Evolutionary conservation across 2,797 vertebrate genomes (phyloP).

Genomic region (Melanotaenia trifasciata): DNA sequence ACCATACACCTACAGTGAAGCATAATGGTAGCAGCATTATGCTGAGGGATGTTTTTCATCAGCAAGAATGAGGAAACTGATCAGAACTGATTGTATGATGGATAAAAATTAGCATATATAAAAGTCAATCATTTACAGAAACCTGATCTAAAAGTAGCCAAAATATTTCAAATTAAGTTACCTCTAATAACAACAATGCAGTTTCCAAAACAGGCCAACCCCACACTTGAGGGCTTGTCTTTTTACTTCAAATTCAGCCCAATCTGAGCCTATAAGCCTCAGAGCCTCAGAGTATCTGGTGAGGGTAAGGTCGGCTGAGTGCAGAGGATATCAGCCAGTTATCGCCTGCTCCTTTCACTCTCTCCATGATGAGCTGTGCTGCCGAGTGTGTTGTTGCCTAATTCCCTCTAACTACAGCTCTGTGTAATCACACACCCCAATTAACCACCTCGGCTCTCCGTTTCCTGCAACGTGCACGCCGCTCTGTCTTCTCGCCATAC

Average conservation of each 20-base stretch:
- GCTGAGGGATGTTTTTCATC: too few species aligned
- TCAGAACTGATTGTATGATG: too few species aligned
- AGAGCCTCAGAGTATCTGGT: conserved; percentile 46
- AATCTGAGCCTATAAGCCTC: conserved; percentile 38
- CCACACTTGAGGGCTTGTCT: background rate
- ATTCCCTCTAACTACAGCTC: conserved; percentile 97
- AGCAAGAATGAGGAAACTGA: too few species aligned
- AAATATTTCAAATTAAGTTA: background rate
- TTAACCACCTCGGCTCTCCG: conserved; percentile 93
- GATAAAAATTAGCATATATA: background rate
- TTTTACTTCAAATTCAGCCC: conserved; percentile 32
- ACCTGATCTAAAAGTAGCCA: background rate
- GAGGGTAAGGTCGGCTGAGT: conserved; percentile 83
- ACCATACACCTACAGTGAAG: too few species aligned
- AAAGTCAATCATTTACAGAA: background rate
- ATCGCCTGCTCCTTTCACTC: conserved; percentile 90
- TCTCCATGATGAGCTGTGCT: conserved; percentile 93
- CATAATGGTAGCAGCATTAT: too few species aligned
- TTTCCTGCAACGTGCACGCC: conserved; percentile 85
- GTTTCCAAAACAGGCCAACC: background rate
- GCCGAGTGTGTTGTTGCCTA: conserved; percentile 97
- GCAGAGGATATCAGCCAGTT: conserved; percentile 89
- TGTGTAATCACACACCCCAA: conserved; percentile 99
- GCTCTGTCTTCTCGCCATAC: conserved; percentile 88
- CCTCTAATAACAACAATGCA: conserved; percentile 1